Conservation (phyloP, 2,797 vertebrate genomes). For the Crenichthys baileyi region DNA sequence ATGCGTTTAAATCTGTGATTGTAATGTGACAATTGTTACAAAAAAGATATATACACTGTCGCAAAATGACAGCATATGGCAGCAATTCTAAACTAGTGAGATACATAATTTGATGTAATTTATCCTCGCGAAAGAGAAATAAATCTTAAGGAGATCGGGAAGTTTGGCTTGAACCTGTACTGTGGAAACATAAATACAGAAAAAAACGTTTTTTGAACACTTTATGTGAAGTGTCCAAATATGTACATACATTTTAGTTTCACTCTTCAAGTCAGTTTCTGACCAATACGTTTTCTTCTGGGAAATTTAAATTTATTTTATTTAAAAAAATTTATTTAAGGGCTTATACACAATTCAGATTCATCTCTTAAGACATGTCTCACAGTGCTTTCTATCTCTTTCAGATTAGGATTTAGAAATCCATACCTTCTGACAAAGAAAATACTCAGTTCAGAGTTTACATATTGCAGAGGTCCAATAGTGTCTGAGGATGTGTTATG, state of each 20-base stretch:
- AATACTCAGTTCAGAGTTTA: constrained; percentile 23
- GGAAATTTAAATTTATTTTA: background rate
- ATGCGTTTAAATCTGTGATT: background rate
- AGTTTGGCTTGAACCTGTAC: constrained; percentile 61
- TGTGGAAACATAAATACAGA: constrained; percentile 49
- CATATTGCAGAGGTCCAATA: constrained; percentile 22
- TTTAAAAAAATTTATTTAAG: background rate
- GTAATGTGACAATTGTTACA: background rate
- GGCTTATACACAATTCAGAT: constrained; percentile 55
- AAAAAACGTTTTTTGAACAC: constrained; percentile 34
- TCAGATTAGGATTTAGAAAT: constrained; percentile 30
- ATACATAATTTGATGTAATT: background rate
- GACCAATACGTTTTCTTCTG: background rate
- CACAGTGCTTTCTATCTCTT: constrained; percentile 70
- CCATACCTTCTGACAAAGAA: constrained; percentile 26
- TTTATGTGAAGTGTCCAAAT: constrained; percentile 56
- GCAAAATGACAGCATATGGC: background rate
- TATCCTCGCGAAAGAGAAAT: constrained; percentile 14
- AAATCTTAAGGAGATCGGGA: constrained; percentile 20
- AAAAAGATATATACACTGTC: background rate
- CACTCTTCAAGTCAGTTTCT: constrained; percentile 9
- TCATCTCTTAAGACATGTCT: constrained; percentile 52
- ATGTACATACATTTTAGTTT: constrained; percentile 56
- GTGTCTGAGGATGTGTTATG: constrained; percentile 18
- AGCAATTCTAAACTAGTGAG: background rate